phyloP scores from a whole-genome alignment of 2,797 vertebrate genomes.

The Emys orbicularis region DNA sequence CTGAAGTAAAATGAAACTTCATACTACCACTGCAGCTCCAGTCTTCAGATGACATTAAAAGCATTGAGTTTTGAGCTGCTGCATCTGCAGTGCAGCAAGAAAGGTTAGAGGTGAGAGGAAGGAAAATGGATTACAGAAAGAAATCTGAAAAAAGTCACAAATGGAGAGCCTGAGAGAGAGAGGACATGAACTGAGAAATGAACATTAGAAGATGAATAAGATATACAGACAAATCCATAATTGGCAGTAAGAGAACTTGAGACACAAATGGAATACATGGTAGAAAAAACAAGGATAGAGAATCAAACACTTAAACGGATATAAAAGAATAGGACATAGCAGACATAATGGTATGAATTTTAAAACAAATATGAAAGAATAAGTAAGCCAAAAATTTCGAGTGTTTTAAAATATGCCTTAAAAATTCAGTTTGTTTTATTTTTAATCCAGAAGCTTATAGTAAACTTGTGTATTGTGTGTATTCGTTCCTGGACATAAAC shows the following conservation, averaged over 20 bases:
- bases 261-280: fast-evolving
- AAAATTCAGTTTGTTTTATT: background rate
- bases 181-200: background rate
- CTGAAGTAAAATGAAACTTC: conserved; percentile 12
- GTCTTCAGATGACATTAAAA: conserved; percentile 55
- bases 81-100: conserved; percentile 65
- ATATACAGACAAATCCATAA: background rate
- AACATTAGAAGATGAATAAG: background rate
- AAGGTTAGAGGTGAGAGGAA: conserved; percentile 39
- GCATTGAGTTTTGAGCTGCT: conserved; percentile 46
- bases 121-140: background rate
- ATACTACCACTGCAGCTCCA: conserved; percentile 37
- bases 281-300: background rate
- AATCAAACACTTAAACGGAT: background rate
- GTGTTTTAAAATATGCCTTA: background rate
- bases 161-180: background rate
- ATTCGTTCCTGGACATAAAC: background rate
- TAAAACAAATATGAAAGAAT: background rate
- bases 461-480: background rate
- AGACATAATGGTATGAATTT: background rate
- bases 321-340: background rate
- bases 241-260: background rate
- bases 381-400: background rate
- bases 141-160: background rate
- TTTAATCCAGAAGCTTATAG: background rate